Conservation (phyloP, 1,140 invertebrate species). For the Drosophila insularis region DNA sequence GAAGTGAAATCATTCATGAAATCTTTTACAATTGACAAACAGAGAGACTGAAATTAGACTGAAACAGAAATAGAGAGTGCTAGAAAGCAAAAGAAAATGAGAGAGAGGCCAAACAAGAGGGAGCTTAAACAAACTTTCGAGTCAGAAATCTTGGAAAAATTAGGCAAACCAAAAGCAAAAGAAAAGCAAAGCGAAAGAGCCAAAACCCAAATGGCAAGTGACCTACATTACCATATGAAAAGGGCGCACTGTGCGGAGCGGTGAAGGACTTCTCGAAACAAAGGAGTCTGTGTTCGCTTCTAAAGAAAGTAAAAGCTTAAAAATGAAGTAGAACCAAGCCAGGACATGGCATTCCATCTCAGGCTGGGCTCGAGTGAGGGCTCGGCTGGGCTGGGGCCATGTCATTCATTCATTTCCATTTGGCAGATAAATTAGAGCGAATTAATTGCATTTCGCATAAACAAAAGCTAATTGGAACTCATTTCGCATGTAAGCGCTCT, state of each 20-base stretch:
- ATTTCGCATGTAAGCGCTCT: conserved; percentile 72
- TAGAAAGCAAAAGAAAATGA: neutral
- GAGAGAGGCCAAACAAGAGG: neutral
- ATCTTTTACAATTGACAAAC: conserved; percentile 75
- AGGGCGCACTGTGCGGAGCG: conserved; percentile 30
- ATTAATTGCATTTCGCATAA: conserved; percentile 80
- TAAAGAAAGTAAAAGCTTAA: conserved; percentile 24
- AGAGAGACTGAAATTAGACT: conserved; percentile 8
- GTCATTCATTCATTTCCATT: conserved; percentile 57
- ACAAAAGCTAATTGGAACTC: conserved; percentile 78
- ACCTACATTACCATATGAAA: conserved; percentile 66
- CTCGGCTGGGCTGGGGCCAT: conserved; percentile 19
- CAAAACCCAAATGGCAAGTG: conserved; percentile 43
- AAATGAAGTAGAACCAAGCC: neutral
- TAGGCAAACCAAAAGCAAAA: conserved; percentile 23
- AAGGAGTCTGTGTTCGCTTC: neutral
- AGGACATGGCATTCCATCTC: no score
- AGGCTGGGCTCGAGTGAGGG: no score
- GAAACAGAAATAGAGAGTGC: no score
- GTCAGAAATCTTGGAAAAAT: conserved; percentile 66
- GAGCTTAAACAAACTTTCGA: conserved; percentile 16
- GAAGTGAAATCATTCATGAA: conserved; percentile 79
- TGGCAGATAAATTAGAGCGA: conserved; percentile 76
- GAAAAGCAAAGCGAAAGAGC: conserved; percentile 14
- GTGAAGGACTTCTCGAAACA: conserved; percentile 32